A percentile compares a stretch with the other conserved stretches of the same genome.
phyloP scores from a whole-genome alignment of 2,888 invertebrate genomes.

The Deroplatys truncata region DNA sequence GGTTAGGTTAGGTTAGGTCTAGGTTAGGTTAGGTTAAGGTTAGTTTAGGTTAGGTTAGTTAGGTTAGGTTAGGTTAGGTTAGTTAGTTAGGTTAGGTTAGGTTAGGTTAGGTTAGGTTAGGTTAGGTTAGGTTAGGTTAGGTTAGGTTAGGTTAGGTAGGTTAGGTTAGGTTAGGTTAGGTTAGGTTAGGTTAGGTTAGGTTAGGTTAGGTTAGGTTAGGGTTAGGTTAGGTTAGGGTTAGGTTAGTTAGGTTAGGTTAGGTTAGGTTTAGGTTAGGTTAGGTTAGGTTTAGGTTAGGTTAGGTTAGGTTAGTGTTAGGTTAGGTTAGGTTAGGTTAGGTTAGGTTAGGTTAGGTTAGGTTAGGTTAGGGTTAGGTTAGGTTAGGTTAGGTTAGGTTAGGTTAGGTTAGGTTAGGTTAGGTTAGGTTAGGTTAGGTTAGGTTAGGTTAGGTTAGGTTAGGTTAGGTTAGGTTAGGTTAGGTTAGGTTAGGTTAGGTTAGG shows the following conservation, averaged over 20 bases:
- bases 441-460: slow-evolving; percentile 1
- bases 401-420: slow-evolving; percentile 4
- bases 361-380: background rate
- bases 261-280: background rate
- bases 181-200: background rate
- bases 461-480: slow-evolving; percentile 3
- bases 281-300: no score
- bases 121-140: slow-evolving; percentile 31
- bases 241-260: background rate
- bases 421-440: background rate
- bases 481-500: no score
- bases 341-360: background rate
- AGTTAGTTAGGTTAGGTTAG: no score
- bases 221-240: no score
- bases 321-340: background rate
- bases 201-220: background rate
- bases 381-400: background rate
- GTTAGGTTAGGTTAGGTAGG: slow-evolving; percentile 33
- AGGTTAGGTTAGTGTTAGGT: no score
- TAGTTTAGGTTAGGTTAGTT: slow-evolving; percentile 34
- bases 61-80: no score
- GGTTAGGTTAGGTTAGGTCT: slow-evolving; percentile 33
- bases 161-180: background rate
- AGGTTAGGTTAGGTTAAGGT: slow-evolving; percentile 14
- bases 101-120: slow-evolving; percentile 30